phyloP scores from a whole-genome alignment of 1,140 invertebrate species.

The Papilio machaon region DNA sequence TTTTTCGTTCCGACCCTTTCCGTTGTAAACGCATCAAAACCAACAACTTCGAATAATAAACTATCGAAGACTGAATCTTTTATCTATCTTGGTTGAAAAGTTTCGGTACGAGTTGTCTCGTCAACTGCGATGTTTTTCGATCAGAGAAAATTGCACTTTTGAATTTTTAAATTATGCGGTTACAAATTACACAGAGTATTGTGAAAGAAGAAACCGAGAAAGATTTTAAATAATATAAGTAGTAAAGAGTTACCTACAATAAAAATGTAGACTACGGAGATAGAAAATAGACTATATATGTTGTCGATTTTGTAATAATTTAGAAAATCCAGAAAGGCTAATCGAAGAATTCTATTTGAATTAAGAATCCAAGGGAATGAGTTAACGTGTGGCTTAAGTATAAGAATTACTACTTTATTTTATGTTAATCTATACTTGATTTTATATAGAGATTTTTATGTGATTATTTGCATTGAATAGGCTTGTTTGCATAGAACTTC shows the following conservation, averaged over 20 bases:
- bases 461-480: no score
- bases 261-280: no score
- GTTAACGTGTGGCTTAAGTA: neutral
- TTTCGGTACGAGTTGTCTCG: neutral
- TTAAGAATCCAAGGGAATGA: no score
- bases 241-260: no score
- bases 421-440: neutral
- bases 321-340: neutral
- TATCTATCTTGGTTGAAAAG: slow-evolving; percentile 10
- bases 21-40: neutral
- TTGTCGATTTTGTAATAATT: no score
- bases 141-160: neutral
- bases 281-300: no score
- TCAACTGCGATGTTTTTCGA: slow-evolving; percentile 9
- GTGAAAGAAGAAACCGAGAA: neutral
- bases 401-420: neutral
- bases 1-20: neutral
- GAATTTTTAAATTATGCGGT: slow-evolving; percentile 4
- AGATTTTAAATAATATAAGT: no score
- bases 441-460: no score
- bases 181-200: neutral
- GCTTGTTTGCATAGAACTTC: no score
- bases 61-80: slow-evolving; percentile 15
- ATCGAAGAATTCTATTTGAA: neutral
- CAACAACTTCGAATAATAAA: slow-evolving; percentile 8